Evolutionary conservation across 2,888 invertebrate species (phyloP), one percentile per base, ranked within the genome.

Genomic region (Scaptomyza reducta): DNA sequence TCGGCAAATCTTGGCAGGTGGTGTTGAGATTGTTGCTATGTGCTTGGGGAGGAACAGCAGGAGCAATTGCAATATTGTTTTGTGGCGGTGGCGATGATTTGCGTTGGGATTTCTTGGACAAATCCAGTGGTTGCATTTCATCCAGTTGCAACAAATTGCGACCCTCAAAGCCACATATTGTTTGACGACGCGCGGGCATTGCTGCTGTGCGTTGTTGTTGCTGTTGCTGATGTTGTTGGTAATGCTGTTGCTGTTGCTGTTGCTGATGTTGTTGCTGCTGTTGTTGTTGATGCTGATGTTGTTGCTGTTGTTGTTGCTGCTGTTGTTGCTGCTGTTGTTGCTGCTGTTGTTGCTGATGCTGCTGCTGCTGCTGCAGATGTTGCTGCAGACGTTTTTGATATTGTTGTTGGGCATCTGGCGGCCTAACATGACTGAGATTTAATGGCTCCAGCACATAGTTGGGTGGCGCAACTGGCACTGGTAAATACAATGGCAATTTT

Each of bases 61-160:
- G 16, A 47, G 57, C 54, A 58, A 41, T 42, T 25, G 46, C 38
- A 6, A 18, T 6, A 2, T 40, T 46, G 14, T 18, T 7, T 5
- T 40, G 27, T 0, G 76, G 64, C 1, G 66, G 60, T 22, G 74
- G 71, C 6, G 81, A 74, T 0, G 63, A 55, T 38, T 58, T 79
- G 1, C 80, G 64, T 31, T 58, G 79, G 0, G 89, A 73, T 66
- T 91, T 91, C 57, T 90, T 91, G 0, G 91, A 91, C 31, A 91
- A 67, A 63, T 91, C 91, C 47, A 91, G 74, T 13, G 91, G 91
- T 50, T 90, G 89, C 74, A 90, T 82, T 46, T 90, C 91, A 50
- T 90, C 88, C 60, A 74, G 54, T 4, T 71, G 55, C 18, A 89
- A 47, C 60, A 86, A 56, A 49, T 89, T 86, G 4, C 88, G 72